Percentiles rank a stretch among this genome's conserved stretches.
Conservation (phyloP, 1,140 invertebrate species). For the Kradibia gibbosae region DNA sequence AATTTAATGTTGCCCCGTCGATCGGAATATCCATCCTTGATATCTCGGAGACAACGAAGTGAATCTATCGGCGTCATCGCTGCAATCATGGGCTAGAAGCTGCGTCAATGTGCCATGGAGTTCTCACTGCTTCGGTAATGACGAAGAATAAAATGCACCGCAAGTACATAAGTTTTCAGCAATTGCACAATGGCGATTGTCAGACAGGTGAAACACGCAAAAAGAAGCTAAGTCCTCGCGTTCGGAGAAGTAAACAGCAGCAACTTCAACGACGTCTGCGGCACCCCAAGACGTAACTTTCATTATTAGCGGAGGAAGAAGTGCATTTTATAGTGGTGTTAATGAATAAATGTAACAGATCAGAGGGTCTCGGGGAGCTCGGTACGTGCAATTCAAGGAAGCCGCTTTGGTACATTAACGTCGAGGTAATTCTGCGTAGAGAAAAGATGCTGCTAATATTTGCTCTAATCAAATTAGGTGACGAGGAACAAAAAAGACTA, state of each 20-base stretch:
- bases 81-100: background rate
- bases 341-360: slow-evolving; percentile 42
- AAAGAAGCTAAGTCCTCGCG: background rate
- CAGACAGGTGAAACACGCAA: background rate
- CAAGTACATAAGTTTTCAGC: background rate
- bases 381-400: background rate
- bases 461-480: too few species aligned
- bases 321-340: slow-evolving; percentile 27
- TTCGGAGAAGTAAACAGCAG: slow-evolving; percentile 13
- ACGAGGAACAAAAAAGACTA: too few species aligned
- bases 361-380: background rate
- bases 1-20: too few species aligned
- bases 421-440: too few species aligned
- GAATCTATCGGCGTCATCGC: background rate
- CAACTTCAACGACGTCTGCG: background rate
- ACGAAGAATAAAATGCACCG: background rate
- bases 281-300: slow-evolving; percentile 20
- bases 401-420: too few species aligned
- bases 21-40: too few species aligned
- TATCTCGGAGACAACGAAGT: background rate
- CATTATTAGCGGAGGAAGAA: slow-evolving; percentile 24
- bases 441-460: too few species aligned
- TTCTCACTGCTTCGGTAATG: background rate
- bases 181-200: background rate
- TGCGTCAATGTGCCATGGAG: background rate